Percentiles rank a stretch among this genome's conserved stretches.
phyloP scores from a whole-genome alignment of 2,797 vertebrate species.

The Muscicapa comitata region DNA sequence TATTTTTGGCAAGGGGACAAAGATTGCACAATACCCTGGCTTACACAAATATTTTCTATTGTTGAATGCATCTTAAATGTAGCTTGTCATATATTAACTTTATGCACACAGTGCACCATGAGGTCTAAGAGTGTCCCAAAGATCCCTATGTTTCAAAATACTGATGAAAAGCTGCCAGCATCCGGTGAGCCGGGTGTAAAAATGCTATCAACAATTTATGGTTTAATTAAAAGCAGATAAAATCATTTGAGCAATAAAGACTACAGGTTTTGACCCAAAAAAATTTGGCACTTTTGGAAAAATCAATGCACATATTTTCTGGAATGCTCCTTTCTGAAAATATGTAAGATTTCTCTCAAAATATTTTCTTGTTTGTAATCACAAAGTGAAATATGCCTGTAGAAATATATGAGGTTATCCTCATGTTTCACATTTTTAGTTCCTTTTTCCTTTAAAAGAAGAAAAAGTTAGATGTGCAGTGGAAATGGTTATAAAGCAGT shows the following conservation, averaged over 20 bases:
- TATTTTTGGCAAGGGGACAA: conserved; percentile 81
- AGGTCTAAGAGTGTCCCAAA: conserved; percentile 21
- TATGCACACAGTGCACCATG: conserved; percentile 1
- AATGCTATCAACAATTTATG: conserved; percentile 39
- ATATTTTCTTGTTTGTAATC: not conserved
- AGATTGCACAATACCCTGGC: conserved; percentile 74
- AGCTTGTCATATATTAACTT: conserved; percentile 66
- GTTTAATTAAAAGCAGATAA: conserved; percentile 67
- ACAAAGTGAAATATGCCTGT: not conserved
- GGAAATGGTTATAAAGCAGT: not conserved
- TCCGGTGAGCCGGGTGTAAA: conserved; percentile 57
- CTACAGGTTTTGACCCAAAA: not conserved
- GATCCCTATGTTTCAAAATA: conserved; percentile 47
- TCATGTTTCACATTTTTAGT: not conserved
- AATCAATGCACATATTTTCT: conserved; percentile 30
- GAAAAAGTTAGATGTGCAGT: not conserved
- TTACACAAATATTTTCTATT: conserved; percentile 75
- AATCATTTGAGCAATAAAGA: conserved; percentile 35
- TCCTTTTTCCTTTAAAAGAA: not conserved
- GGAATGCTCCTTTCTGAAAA: not conserved
- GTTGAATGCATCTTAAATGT: conserved; percentile 75
- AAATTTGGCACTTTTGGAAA: not conserved
- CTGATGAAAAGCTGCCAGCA: conserved; percentile 14
- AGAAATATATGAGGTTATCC: not conserved
- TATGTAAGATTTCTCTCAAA: not conserved